Conservation (phyloP, 2,113 vertebrate genomes). For the Oenanthe melanoleuca region DNA sequence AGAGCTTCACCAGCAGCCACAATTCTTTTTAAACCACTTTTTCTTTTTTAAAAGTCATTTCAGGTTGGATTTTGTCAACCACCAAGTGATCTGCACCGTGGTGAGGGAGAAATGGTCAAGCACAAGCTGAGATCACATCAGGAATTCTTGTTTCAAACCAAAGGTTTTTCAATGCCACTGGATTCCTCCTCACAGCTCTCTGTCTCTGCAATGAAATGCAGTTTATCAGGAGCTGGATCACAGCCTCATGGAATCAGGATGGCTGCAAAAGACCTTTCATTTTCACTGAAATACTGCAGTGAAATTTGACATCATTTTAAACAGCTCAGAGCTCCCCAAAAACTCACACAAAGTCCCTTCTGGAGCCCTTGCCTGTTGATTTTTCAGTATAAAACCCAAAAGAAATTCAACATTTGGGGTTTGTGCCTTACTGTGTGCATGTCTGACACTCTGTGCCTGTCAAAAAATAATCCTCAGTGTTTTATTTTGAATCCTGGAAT, state of each 20-base stretch:
- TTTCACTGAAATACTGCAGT: background rate
- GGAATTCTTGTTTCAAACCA: background rate
- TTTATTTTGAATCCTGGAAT: background rate
- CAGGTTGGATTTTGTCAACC: background rate
- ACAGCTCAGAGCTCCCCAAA: background rate
- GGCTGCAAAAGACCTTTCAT: background rate
- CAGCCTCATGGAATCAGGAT: background rate
- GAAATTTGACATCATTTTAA: background rate
- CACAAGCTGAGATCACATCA: background rate
- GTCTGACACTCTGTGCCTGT: background rate
- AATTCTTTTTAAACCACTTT: background rate
- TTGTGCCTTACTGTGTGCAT: background rate
- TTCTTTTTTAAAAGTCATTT: background rate
- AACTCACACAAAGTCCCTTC: background rate
- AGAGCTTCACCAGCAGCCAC: background rate
- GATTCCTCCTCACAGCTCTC: background rate
- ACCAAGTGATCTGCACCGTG: fast-evolving
- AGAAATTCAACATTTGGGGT: background rate
- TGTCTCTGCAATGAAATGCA: background rate
- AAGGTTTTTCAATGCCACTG: background rate
- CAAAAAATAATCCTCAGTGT: background rate
- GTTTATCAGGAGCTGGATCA: background rate
- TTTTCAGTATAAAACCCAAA: background rate
- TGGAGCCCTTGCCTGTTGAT: fast-evolving
- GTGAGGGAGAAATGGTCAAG: background rate